Percentiles rank a stretch among this genome's conserved stretches.
phyloP scores from a whole-genome alignment of 2,888 invertebrate genomes.

The Ferdinandea cuprea region DNA sequence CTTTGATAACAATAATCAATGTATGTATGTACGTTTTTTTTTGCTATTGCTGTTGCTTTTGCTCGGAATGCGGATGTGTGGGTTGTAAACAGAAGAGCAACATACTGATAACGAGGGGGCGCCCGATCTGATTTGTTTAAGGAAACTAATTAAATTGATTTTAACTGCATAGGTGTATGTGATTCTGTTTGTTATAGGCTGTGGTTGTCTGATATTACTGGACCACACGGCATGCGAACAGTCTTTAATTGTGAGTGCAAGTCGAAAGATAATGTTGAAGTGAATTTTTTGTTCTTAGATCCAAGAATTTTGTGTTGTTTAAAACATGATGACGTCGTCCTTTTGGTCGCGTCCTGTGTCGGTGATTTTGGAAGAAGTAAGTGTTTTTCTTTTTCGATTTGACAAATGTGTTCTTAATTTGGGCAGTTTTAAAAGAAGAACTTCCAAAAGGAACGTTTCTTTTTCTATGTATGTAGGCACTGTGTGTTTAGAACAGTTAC shows the following conservation, averaged over 20 bases:
- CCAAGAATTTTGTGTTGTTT: conserved; percentile 5
- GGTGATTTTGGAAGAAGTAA: conserved; percentile 50
- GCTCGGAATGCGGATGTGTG: conserved; percentile 24
- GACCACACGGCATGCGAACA: neutral
- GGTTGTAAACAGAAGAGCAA: conserved; percentile 14
- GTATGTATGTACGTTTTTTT: neutral
- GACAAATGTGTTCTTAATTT: neutral
- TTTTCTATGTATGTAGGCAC: no score
- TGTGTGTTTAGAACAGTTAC: no score
- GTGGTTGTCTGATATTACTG: no score
- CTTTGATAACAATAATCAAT: conserved; percentile 26
- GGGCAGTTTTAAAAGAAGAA: no score
- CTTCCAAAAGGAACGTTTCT: no score
- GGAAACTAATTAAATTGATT: conserved; percentile 61
- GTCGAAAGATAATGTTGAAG: conserved; percentile 11
- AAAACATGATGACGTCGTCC: conserved; percentile 32
- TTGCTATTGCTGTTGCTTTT: conserved; percentile 34
- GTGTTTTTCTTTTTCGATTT: conserved; percentile 6
- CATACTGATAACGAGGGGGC: conserved; percentile 15
- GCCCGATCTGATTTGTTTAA: conserved; percentile 38
- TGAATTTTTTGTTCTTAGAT: neutral
- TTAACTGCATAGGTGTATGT: conserved; percentile 6
- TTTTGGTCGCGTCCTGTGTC: conserved; percentile 53
- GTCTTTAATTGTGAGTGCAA: conserved; percentile 29
- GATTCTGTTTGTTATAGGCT: neutral